Percentiles rank a stretch among this genome's conserved stretches.
phyloP scores from a whole-genome alignment of 2,888 invertebrate species.

The Aspidapion aeneum region DNA sequence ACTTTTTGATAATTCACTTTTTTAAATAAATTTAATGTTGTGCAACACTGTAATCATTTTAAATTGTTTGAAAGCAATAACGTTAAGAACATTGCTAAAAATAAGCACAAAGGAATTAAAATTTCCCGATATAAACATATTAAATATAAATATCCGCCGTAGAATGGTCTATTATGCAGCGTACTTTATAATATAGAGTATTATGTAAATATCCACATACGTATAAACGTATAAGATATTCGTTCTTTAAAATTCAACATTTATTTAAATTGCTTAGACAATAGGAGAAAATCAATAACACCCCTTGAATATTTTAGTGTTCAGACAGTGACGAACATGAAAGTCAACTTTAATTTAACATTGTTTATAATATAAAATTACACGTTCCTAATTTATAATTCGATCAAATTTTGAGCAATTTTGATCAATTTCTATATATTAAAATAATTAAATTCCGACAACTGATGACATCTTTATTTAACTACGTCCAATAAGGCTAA shows the following conservation, averaged over 20 bases:
- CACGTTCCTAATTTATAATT: not conserved
- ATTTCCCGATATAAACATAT: too few relatives aligned
- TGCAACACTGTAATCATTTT: too few relatives aligned
- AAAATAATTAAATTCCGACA: not conserved
- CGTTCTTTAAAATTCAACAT: not conserved
- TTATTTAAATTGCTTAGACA: not conserved
- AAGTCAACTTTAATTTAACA: not conserved
- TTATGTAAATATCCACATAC: not conserved
- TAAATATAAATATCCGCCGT: too few relatives aligned
- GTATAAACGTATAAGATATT: not conserved
- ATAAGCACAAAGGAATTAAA: too few relatives aligned
- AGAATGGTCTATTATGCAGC: too few relatives aligned
- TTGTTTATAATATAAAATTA: not conserved
- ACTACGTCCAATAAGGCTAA: too few relatives aligned
- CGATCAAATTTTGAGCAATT: not conserved
- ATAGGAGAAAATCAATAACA: not conserved
- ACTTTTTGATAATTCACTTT: too few relatives aligned
- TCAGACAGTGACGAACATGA: not conserved
- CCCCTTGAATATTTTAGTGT: not conserved
- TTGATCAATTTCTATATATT: not conserved
- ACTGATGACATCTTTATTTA: not conserved
- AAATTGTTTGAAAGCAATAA: too few relatives aligned
- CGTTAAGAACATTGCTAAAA: too few relatives aligned
- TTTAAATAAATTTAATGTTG: too few relatives aligned
- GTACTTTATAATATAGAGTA: not conserved